Evolutionary conservation across 1,140 invertebrate genomes (phyloP).

Genomic region (Epicauta chinensis): DNA sequence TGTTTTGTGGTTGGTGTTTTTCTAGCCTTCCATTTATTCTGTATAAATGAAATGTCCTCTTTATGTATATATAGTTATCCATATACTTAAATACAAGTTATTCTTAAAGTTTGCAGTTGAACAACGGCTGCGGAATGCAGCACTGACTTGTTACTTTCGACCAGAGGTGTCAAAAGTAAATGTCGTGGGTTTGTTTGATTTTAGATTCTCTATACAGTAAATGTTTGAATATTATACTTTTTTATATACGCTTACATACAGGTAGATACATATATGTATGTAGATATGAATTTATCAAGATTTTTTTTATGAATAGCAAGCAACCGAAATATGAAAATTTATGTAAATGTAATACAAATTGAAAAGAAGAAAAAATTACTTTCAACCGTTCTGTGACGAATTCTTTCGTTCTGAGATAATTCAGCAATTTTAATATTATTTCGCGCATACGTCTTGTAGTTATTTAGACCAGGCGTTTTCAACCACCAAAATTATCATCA

Average conservation of each 20-base stretch:
- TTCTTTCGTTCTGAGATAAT: too few species aligned
- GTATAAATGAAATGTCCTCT: not conserved
- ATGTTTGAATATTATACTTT: constrained; percentile 18
- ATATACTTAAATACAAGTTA: too few species aligned
- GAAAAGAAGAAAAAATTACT: too few species aligned
- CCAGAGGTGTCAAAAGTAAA: constrained; percentile 38
- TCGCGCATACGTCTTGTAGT: too few species aligned
- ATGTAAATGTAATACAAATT: not conserved
- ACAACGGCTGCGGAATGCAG: constrained; percentile 31
- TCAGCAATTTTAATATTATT: too few species aligned
- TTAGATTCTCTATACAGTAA: constrained; percentile 24
- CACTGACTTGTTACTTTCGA: constrained; percentile 38
- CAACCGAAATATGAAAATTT: not conserved
- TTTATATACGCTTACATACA: too few species aligned
- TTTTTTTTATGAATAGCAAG: not conserved
- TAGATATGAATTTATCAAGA: too few species aligned
- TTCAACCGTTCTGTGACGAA: too few species aligned
- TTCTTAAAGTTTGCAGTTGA: not conserved
- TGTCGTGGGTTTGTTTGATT: constrained; percentile 33
- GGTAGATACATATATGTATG: too few species aligned
- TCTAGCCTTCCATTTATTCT: constrained; percentile 9
- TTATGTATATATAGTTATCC: too few species aligned
- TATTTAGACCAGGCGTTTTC: too few species aligned
- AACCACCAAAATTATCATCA: too few species aligned
- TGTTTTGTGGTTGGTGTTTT: constrained; percentile 23